Evolutionary conservation across 1,140 invertebrate species (phyloP).

Genomic region (Papilio glaucus): DNA sequence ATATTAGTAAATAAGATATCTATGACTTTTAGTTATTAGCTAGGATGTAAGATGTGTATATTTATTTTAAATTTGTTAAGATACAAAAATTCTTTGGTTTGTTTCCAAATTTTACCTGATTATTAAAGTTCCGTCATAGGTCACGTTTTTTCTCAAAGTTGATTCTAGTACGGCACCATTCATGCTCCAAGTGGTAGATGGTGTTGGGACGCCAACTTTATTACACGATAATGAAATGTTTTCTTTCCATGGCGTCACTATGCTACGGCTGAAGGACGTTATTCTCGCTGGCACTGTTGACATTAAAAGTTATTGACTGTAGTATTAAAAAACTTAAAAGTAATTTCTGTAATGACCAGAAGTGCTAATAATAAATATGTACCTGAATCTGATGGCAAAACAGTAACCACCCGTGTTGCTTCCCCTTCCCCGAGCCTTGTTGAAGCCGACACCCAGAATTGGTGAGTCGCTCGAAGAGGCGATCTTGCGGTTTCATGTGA

Average conservation of each 20-base stretch:
- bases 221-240: conserved; percentile 91
- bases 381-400: conserved; percentile 91
- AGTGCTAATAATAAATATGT: conserved; percentile 38
- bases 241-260: conserved; percentile 93
- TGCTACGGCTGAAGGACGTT: conserved; percentile 90
- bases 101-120: conserved; percentile 83
- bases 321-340: neutral
- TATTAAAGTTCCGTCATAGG: conserved; percentile 87
- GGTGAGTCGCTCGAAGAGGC: conserved; percentile 88
- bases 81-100: too few species aligned
- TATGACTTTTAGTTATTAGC: too few species aligned
- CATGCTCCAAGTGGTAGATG: conserved; percentile 89
- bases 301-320: too few species aligned
- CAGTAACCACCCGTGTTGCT: conserved; percentile 89
- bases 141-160: conserved; percentile 87
- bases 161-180: conserved; percentile 88
- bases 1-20: too few species aligned
- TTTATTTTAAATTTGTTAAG: too few species aligned
- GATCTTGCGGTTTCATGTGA: conserved; percentile 89
- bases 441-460: conserved; percentile 92
- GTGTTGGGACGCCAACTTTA: conserved; percentile 90
- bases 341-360: conserved; percentile 8
- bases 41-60: too few species aligned
- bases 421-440: conserved; percentile 91
- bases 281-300: conserved; percentile 90